Conservation (phyloP, 2,888 invertebrate genomes). For the Leptinotarsa peninsularis region DNA sequence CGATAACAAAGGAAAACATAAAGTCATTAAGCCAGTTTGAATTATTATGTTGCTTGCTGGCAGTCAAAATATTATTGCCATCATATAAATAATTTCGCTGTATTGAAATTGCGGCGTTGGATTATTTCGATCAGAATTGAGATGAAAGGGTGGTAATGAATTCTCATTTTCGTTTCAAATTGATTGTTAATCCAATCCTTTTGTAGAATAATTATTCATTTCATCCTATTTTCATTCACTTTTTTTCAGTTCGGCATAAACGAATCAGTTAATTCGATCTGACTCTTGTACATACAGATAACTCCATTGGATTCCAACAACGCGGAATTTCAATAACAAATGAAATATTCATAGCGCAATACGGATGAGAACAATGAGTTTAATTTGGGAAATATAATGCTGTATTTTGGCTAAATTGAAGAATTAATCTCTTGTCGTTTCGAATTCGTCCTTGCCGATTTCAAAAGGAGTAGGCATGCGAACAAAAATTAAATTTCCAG, state of each 20-base stretch:
- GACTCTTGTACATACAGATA: slow-evolving; percentile 10
- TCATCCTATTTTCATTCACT: background rate
- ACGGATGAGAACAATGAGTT: slow-evolving; percentile 35
- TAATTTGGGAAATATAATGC: slow-evolving; percentile 46
- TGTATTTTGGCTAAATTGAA: slow-evolving; percentile 40
- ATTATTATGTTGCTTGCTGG: no score
- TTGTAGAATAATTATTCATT: background rate
- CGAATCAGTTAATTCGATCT: slow-evolving; percentile 6
- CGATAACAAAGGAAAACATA: no score
- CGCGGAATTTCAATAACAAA: slow-evolving; percentile 6
- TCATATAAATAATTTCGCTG: no score
- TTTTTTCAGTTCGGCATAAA: background rate
- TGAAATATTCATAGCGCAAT: slow-evolving; percentile 16
- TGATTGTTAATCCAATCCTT: background rate
- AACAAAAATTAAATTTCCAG: slow-evolving; percentile 40
- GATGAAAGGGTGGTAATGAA: slow-evolving; percentile 8
- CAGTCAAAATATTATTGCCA: no score
- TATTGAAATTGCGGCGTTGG: background rate
- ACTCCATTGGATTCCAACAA: slow-evolving; percentile 9
- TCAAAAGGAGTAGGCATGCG: slow-evolving; percentile 32
- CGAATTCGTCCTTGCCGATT: slow-evolving; percentile 31
- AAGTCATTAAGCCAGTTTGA: no score
- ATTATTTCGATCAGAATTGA: background rate
- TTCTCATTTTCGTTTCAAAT: slow-evolving; percentile 8
- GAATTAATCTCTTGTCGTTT: slow-evolving; percentile 41